Percentiles rank a stretch among this genome's conserved stretches.
phyloP scores from a whole-genome alignment of 2,797 vertebrate species.

The Peromyscus eremicus region DNA sequence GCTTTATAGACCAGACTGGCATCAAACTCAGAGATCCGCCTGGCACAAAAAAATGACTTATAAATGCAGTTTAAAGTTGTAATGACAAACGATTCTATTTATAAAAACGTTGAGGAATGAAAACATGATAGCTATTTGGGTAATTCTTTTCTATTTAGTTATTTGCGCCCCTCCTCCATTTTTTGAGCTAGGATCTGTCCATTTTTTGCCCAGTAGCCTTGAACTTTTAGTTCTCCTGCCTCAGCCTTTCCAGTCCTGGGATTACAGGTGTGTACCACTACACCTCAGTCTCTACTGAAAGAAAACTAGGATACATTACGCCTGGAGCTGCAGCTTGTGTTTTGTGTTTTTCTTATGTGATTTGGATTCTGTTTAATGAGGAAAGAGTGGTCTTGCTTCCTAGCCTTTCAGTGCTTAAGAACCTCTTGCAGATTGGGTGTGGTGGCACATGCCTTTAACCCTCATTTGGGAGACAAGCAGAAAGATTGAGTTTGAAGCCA shows the following conservation, averaged over 20 bases:
- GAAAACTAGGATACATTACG: not conserved
- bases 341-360: not conserved
- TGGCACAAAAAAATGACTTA: not conserved
- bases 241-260: not conserved
- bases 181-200: not conserved
- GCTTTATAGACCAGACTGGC: not conserved
- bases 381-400: conserved; percentile 46
- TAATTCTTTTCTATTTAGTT: conserved; percentile 4
- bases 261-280: not conserved
- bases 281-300: not conserved
- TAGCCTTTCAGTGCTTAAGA: conserved; percentile 16
- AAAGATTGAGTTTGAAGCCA: not conserved
- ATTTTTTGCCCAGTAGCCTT: not conserved
- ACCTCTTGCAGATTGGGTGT: not conserved
- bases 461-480: not conserved
- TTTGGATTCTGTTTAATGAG: conserved; percentile 16
- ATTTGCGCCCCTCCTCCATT: not conserved
- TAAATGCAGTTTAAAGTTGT: conserved; percentile 31
- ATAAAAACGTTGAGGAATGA: not conserved
- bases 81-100: not conserved
- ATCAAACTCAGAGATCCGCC: not conserved
- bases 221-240: not conserved
- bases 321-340: not conserved
- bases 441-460: not conserved
- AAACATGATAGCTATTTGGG: not conserved